A percentile compares a stretch with the other conserved stretches of the same genome.
Conservation (phyloP, 2,888 invertebrate species). For the Epinotia bilunana region DNA sequence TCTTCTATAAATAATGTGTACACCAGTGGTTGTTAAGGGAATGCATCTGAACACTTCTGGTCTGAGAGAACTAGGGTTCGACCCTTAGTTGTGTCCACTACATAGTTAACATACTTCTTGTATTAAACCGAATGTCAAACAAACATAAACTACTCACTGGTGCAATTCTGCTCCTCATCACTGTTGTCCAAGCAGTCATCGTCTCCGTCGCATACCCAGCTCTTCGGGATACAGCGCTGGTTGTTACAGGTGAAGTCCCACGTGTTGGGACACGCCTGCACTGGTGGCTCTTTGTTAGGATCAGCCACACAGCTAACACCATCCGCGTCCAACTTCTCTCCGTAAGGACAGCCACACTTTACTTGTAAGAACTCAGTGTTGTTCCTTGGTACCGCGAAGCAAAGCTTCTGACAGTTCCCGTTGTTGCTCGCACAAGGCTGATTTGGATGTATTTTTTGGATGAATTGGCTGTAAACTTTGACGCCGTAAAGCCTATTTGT, state of each 20-base stretch:
- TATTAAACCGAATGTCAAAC: background rate
- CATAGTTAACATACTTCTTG: background rate
- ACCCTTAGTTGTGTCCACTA: background rate
- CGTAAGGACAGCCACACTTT: slow-evolving; percentile 96
- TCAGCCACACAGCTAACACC: slow-evolving; percentile 90
- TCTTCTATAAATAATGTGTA: no score
- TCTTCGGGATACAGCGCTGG: slow-evolving; percentile 95
- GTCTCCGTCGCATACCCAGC: slow-evolving; percentile 98
- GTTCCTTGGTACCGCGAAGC: slow-evolving; percentile 93
- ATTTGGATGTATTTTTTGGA: slow-evolving; percentile 87
- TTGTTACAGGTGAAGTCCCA: slow-evolving; percentile 98
- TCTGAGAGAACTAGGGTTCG: background rate
- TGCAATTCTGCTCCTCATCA: slow-evolving; percentile 97
- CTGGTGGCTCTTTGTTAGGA: slow-evolving; percentile 93
- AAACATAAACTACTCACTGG: slow-evolving; percentile 85
- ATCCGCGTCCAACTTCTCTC: slow-evolving; percentile 91
- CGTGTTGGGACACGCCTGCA: slow-evolving; percentile 94
- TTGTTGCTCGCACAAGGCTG: slow-evolving; percentile 94
- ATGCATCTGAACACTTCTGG: no score
- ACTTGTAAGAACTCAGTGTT: slow-evolving; percentile 83
- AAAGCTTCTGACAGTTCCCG: slow-evolving; percentile 97
- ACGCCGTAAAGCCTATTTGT: slow-evolving; percentile 96
- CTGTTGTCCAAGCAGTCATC: slow-evolving; percentile 98
- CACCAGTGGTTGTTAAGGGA: no score
- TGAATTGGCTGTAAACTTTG: slow-evolving; percentile 91